Base-by-base conservation (phyloP, 2,888 invertebrate species). In the Caenorhabditis becei region DNA sequence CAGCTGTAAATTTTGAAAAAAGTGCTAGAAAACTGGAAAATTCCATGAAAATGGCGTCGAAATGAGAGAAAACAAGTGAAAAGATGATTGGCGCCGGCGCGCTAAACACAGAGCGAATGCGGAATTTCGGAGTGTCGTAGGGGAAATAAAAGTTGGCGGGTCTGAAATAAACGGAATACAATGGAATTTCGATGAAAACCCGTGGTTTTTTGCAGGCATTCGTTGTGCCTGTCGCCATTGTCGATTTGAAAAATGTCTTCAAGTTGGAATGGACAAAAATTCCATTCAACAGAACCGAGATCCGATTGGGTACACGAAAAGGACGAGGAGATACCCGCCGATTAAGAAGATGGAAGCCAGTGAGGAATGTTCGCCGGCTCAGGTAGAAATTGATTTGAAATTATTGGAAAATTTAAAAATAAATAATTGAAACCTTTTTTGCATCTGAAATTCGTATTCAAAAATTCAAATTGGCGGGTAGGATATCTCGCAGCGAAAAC, bases 211-310 rank as follows among this genome's bases (percentile, higher is more conserved):
- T 72, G 24, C 54, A 88, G 88, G 88, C 70, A 88, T 91, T 20
- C 85, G 90, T 49, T 90, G 90, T 71, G 90, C 90, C 2, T 90
- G 90, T 59, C 84, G 90, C 1, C 90, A 90, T 65, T 90, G 90
- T 69, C 85, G 90, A 24, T 90, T 87, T 66, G 83, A 87, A 56
- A 87, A 87, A 63, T 87, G 87, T 70, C 44, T 87, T 4, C 77
- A 82, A 62, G 87, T 87, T n/a, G 87, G 86, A 54, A 86, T 87
- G 88, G 87, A 88, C 77, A 51, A 84, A 61, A 87, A 87, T 71
- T 90, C 90, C 2, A 90, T 90, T 51, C 90, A 90, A 83, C 90
- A 90, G 69, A 90, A 90, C 62, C 83, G 90, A 28, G 90, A 90
- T 77, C 90, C 90, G 18, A 90, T 90, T 41, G 90, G 90, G 18